Evolutionary conservation across 1,140 invertebrate genomes (phyloP), one percentile per base, ranked within the genome.

Genomic region (Lethocerus indicus): DNA sequence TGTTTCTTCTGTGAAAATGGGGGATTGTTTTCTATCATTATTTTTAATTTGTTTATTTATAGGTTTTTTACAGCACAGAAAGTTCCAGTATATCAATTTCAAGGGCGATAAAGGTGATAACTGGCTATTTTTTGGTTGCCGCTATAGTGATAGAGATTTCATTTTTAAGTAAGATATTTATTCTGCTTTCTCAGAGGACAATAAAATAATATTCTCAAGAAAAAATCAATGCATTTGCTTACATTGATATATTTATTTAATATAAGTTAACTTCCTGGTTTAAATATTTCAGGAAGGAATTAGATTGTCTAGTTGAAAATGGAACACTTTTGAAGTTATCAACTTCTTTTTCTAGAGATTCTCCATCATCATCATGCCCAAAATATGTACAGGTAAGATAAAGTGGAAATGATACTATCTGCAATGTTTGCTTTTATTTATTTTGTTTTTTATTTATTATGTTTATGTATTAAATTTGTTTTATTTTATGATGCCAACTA

Each of bases 101-200:
- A 41, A 60, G n/a, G 32, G 44, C 24, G 50, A 62, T 43, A 52
- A 63, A 36, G 70, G 71, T 13, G 60, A 68, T 46, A 63, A 65
- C 9, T 75, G 73, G 63, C 61, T 90, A 13, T 87, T 82, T 63
- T 83, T 78, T 69, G 86, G 86, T 1, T 87, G 83, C 60, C 71
- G 82, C 47, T 71, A 78, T 61, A 61, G 67, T 36, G 58, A 72
- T 4, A 72, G 71, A 49, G 77, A 86, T 69, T 83, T 69, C 61
- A 62, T 79, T 37, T 77, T 70, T 59, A 63, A 69, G 60, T 60
- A 56, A 53, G 18, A 27, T 1, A 21, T 20, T 39, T 21, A 39
- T 39, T 16, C 23, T 39, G 3, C 36, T 3, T 39, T 20, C 12
- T 39, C 36, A 13, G 16, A 21, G 18, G 36, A 39, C 13, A 39